Percentiles rank a stretch among this genome's conserved stretches.
Conservation (phyloP, 2,113 vertebrate genomes). For the Macaca mulatta region DNA sequence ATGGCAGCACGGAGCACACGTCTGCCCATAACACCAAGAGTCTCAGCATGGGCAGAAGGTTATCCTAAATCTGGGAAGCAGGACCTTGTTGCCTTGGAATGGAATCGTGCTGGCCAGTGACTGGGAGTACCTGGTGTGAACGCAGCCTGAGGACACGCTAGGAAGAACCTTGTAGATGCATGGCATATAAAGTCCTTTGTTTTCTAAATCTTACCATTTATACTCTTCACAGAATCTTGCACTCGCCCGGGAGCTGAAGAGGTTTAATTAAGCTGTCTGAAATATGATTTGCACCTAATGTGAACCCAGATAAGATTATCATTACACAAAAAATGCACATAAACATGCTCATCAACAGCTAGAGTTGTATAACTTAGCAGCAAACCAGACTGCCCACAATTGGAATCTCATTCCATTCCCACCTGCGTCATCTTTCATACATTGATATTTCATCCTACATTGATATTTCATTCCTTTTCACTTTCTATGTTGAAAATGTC, state of each 20-base stretch:
- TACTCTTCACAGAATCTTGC: not conserved
- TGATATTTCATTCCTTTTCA: not conserved
- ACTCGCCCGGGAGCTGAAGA: not conserved
- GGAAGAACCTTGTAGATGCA: not conserved
- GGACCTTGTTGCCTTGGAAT: not conserved
- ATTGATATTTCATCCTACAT: not conserved
- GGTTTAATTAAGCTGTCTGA: not conserved
- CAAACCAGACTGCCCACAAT: not conserved
- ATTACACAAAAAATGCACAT: not conserved
- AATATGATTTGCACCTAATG: not conserved
- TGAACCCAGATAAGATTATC: not conserved
- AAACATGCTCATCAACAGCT: not conserved
- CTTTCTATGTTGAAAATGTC: not conserved
- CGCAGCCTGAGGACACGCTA: rapidly evolving
- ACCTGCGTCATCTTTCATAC: not conserved
- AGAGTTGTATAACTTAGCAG: not conserved
- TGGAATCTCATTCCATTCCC: rapidly evolving
- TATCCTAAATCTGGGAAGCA: no score
- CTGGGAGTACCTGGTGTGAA: rapidly evolving
- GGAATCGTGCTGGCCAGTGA: no score
- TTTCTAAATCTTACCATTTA: no score
- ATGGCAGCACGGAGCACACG: rapidly evolving
- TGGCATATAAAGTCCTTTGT: not conserved
- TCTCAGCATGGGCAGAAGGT: no score
- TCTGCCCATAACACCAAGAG: not conserved